phyloP scores from a whole-genome alignment of 1,140 invertebrate species.

The Euwallacea fornicatus region DNA sequence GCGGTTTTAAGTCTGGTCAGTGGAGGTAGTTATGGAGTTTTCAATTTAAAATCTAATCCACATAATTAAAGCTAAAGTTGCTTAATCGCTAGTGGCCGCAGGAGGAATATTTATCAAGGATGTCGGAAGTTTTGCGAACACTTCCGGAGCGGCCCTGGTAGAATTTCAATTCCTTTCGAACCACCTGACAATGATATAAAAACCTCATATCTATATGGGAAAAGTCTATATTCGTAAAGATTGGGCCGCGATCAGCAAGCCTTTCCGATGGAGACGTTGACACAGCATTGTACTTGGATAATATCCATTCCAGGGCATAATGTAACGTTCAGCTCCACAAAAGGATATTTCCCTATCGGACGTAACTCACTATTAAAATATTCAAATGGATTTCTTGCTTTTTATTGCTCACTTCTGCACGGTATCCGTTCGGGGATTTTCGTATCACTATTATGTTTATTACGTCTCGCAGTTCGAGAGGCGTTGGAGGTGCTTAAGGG shows the following conservation, averaged over 20 bases:
- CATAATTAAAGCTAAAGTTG: too few species aligned
- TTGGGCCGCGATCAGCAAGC: conserved; percentile 47
- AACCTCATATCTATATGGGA: conserved; percentile 44
- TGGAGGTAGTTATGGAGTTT: too few species aligned
- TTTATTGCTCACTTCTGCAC: conserved; percentile 36
- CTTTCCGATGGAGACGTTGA: conserved; percentile 47
- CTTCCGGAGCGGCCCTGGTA: conserved; percentile 3
- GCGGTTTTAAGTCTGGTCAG: too few species aligned
- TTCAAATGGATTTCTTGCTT: conserved; percentile 42
- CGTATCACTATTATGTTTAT: conserved; percentile 38
- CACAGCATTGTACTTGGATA: conserved; percentile 49
- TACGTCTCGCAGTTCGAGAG: conserved; percentile 21
- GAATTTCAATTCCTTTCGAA: conserved; percentile 25
- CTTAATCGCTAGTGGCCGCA: too few species aligned
- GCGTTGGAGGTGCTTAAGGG: conserved; percentile 8
- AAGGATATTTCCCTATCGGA: conserved; percentile 39
- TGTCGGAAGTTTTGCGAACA: background rate
- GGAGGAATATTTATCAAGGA: too few species aligned
- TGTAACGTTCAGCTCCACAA: conserved; percentile 44
- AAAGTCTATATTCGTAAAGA: conserved; percentile 43
- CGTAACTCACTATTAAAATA: conserved; percentile 44
- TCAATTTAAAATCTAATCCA: too few species aligned
- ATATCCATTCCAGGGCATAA: conserved; percentile 49
- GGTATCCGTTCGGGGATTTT: conserved; percentile 30
- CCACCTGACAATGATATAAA: conserved; percentile 44